phyloP scores from a whole-genome alignment of 1,140 invertebrate species.

The Procambarus virginalis region DNA sequence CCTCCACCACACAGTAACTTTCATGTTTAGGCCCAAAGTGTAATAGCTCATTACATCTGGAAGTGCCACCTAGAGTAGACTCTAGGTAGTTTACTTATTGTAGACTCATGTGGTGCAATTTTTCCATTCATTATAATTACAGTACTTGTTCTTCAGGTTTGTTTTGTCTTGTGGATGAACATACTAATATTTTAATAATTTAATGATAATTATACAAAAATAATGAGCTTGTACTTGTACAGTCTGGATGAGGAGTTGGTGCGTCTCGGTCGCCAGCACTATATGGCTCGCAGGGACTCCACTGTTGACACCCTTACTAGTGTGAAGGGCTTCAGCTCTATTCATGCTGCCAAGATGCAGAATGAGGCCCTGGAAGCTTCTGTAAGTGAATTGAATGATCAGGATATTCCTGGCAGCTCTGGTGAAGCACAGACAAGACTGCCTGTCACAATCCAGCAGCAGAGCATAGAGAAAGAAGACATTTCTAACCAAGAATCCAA shows the following conservation, averaged over 20 bases:
- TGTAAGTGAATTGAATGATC: not conserved
- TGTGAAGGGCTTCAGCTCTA: constrained; percentile 51
- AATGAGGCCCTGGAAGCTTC: not conserved
- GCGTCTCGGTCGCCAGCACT: constrained; percentile 65
- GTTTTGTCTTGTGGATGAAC: no score
- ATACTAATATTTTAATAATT: no score
- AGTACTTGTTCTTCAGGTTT: no score
- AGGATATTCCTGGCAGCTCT: not conserved
- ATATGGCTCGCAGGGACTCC: constrained; percentile 61
- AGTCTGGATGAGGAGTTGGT: constrained; percentile 69
- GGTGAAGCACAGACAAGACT: not conserved
- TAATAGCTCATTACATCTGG: no score
- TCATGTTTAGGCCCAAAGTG: no score
- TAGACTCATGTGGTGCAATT: no score
- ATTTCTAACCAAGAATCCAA: not conserved
- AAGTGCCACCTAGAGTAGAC: no score
- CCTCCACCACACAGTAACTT: no score
- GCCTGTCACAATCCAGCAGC: not conserved
- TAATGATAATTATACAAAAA: no score
- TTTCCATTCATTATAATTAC: no score
- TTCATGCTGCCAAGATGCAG: constrained; percentile 49
- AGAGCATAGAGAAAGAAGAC: not conserved
- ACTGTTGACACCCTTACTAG: constrained; percentile 55
- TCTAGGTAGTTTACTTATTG: no score
- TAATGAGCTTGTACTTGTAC: not conserved